Evolutionary conservation across 1,140 invertebrate species (phyloP).

Genomic region (Eulimnadia texana): DNA sequence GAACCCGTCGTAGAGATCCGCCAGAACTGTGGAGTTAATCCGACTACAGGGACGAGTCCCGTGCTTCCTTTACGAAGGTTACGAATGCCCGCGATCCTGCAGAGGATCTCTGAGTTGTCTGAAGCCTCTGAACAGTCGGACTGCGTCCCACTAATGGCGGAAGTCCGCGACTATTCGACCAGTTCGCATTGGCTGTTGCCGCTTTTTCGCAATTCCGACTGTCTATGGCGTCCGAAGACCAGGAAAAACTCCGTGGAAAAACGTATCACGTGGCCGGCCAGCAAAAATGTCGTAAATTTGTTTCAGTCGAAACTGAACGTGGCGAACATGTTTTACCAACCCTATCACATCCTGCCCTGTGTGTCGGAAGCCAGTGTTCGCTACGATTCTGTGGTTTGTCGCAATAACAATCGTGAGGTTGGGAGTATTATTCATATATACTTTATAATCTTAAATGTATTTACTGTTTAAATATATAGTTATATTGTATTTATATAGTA

Average conservation of each 20-base stretch:
- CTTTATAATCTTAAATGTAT: no score
- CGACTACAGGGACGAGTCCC: neutral
- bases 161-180: neutral
- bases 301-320: neutral
- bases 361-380: neutral
- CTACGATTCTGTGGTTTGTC: neutral
- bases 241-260: neutral
- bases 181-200: neutral
- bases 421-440: neutral
- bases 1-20: no score
- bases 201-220: neutral
- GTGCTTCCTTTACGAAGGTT: neutral
- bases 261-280: neutral
- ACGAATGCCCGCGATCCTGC: neutral
- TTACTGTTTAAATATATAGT: no score
- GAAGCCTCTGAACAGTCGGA: neutral
- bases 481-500: no score
- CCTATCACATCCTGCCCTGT: neutral
- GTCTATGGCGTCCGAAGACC: neutral
- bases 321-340: neutral
- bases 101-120: constrained; percentile 1
- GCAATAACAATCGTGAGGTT: neutral
- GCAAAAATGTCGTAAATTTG: neutral
- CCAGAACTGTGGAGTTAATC: no score
- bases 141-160: neutral